Evolutionary conservation across 2,888 invertebrate species (phyloP).

Genomic region (Flabesymbios commensalis): DNA sequence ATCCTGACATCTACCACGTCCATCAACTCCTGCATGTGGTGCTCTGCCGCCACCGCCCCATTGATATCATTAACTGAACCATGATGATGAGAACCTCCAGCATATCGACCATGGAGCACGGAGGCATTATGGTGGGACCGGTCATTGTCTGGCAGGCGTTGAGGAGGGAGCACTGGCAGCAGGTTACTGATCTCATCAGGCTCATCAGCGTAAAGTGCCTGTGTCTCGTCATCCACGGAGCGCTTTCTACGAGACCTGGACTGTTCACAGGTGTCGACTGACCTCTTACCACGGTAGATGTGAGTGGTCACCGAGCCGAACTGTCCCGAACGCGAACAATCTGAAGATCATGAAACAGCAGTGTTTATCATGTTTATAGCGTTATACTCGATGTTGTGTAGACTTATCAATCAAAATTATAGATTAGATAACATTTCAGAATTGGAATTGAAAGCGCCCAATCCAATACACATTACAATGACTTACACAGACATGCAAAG

Average conservation of each 20-base stretch:
- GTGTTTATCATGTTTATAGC: not conserved
- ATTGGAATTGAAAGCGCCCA: too few relatives aligned
- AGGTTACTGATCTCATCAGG: not conserved
- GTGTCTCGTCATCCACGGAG: too few relatives aligned
- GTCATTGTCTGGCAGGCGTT: not conserved
- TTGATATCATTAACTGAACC: not conserved
- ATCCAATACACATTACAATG: too few relatives aligned
- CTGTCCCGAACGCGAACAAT: slow-evolving; percentile 58
- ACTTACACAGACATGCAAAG: too few relatives aligned
- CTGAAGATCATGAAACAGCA: slow-evolving; percentile 39
- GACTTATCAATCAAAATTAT: not conserved
- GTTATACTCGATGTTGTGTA: not conserved
- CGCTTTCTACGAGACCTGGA: not conserved
- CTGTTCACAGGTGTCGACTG: slow-evolving; percentile 36
- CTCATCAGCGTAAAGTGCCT: not conserved
- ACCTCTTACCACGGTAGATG: slow-evolving; percentile 42
- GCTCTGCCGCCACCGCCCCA: slow-evolving; percentile 9
- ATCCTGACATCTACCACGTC: slow-evolving; percentile 40
- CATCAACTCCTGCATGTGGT: slow-evolving; percentile 20
- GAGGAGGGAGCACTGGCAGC: not conserved
- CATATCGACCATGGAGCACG: too few relatives aligned
- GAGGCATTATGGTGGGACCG: not conserved
- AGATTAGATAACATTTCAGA: too few relatives aligned
- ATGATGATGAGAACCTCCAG: not conserved
- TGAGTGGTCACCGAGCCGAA: slow-evolving; percentile 58